Evolutionary conservation across 2,888 invertebrate genomes (phyloP).

Genomic region (Epiperipatus broadwayi): DNA sequence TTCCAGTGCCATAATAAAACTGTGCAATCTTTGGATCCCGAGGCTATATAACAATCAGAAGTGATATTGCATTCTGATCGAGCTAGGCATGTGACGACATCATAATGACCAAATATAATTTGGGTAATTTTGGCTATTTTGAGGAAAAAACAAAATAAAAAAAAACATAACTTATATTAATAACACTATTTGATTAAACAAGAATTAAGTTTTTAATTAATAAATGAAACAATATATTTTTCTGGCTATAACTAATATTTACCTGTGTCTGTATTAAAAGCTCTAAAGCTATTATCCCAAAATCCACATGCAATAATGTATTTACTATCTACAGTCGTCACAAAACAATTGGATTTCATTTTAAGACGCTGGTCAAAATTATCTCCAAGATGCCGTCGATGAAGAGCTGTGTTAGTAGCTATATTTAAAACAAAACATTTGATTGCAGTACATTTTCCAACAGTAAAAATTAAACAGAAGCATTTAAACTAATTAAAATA

Average conservation of each 20-base stretch:
- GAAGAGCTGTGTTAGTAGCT: slow-evolving; percentile 31
- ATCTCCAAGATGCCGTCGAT: slow-evolving; percentile 78
- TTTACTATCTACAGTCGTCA: slow-evolving; percentile 88
- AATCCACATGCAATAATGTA: slow-evolving; percentile 95
- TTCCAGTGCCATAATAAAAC: slow-evolving; percentile 98
- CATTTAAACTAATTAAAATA: slow-evolving; percentile 11
- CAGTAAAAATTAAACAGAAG: slow-evolving; percentile 19
- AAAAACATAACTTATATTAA: slow-evolving; percentile 1
- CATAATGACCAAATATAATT: slow-evolving; percentile 96
- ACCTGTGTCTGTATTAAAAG: slow-evolving; percentile 92
- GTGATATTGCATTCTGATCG: slow-evolving; percentile 95
- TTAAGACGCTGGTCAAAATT: slow-evolving; percentile 92
- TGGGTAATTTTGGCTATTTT: slow-evolving; percentile 96
- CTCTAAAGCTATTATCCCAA: slow-evolving; percentile 97
- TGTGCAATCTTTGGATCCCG: slow-evolving; percentile 93
- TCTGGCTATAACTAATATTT: slow-evolving; percentile 15
- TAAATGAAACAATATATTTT: neutral
- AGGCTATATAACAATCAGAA: slow-evolving; percentile 96
- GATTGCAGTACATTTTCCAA: neutral
- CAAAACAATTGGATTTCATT: slow-evolving; percentile 83
- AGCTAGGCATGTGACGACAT: slow-evolving; percentile 91
- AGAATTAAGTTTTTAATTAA: slow-evolving; percentile 7
- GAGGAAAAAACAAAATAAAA: slow-evolving; percentile 22
- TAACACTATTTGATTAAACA: neutral
- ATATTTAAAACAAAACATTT: neutral